A percentile compares a stretch with the other conserved stretches of the same genome.
Evolutionary conservation across 2,797 vertebrate species (phyloP).

Genomic region (Pangasius djambal): DNA sequence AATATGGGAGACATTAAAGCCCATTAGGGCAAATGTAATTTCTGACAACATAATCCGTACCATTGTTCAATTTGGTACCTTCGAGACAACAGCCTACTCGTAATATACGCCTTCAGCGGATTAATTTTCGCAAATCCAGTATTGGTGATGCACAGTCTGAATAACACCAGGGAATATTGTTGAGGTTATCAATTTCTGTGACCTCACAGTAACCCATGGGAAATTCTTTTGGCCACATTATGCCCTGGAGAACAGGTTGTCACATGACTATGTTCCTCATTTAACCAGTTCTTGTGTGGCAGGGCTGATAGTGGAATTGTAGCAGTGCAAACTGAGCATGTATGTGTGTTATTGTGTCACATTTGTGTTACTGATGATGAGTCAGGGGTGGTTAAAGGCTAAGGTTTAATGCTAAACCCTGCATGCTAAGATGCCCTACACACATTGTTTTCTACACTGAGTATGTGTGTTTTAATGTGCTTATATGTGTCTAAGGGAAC

Average conservation of each 20-base stretch:
- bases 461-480: constrained; percentile 21
- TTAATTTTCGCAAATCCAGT: constrained; percentile 87
- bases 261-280: constrained; percentile 38
- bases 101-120: constrained; percentile 90
- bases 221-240: constrained; percentile 78
- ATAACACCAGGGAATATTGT: constrained; percentile 83
- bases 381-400: neutral
- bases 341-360: constrained; percentile 56
- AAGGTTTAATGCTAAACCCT: constrained; percentile 68
- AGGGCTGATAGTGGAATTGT: constrained; percentile 67
- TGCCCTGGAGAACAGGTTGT: constrained; percentile 56
- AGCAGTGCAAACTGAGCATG: constrained; percentile 32
- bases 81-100: constrained; percentile 87
- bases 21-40: constrained; percentile 91
- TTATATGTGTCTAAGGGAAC: constrained; percentile 20
- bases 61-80: constrained; percentile 92
- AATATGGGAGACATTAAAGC: constrained; percentile 86
- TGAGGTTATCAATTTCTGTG: constrained; percentile 91
- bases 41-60: constrained; percentile 91
- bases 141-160: constrained; percentile 77
- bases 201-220: constrained; percentile 82
- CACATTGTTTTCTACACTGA: neutral
- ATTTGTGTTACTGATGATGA: neutral
- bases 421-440: constrained; percentile 70
- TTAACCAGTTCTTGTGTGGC: constrained; percentile 41